These are phyloP conservation scores for Burhinus bistriatus DNA, from an alignment of 2,113 vertebrate species.

Conservation along the genomic window DNA sequence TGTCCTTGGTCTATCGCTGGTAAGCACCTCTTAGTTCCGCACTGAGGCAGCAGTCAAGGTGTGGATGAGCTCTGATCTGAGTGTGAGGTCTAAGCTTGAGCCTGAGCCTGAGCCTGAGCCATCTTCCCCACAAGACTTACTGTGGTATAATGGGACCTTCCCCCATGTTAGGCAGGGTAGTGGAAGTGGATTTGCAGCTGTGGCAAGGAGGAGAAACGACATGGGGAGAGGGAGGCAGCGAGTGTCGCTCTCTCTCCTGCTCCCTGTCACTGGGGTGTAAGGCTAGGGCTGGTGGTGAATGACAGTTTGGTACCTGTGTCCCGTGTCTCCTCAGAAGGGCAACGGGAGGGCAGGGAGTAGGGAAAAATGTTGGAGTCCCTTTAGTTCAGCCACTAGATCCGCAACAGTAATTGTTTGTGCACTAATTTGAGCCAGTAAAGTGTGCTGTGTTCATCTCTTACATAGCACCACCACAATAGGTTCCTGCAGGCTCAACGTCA, in stretches of 20 bases:
- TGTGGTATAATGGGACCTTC: not conserved
- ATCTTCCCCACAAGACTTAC: not conserved
- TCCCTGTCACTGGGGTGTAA: rapidly evolving
- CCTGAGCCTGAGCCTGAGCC: not conserved
- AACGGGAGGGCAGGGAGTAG: rapidly evolving
- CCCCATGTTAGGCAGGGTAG: not conserved
- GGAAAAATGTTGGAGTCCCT: not conserved
- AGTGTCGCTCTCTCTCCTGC: not conserved
- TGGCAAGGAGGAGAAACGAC: not conserved
- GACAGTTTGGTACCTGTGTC: not conserved
- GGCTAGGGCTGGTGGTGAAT: not conserved
- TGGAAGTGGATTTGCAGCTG: not conserved
- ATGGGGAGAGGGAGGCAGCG: rapidly evolving
- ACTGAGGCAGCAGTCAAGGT: not conserved
- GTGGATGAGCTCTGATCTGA: not conserved
- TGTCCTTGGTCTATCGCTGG: rapidly evolving
- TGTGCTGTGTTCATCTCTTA: not conserved
- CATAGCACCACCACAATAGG: rapidly evolving
- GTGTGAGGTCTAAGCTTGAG: not conserved
- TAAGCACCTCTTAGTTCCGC: not conserved
- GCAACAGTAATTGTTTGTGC: not conserved
- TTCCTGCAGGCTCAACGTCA: not conserved
- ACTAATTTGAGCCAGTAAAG: not conserved
- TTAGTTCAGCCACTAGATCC: not conserved
- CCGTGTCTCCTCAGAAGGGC: not conserved